phyloP scores from a whole-genome alignment of 2,113 vertebrate species.

The Cyphomyrus discorhynchus region DNA sequence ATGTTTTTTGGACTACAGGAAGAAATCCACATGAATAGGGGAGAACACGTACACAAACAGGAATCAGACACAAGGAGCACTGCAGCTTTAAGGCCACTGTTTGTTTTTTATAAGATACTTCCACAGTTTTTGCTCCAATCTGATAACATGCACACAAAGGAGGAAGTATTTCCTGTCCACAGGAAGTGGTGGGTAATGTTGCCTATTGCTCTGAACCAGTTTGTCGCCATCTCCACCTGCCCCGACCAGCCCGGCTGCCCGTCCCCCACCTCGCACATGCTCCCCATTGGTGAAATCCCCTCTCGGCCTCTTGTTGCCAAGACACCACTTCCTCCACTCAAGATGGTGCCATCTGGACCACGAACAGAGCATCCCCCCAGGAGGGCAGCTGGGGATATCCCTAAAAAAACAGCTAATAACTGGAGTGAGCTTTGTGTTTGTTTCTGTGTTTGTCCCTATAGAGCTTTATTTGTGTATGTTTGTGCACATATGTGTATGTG shows the following conservation, averaged over 20 bases:
- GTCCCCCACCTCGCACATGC: not conserved
- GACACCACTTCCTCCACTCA: not conserved
- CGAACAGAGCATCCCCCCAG: not conserved
- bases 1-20: not conserved
- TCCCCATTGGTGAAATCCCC: not conserved
- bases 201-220: not conserved
- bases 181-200: not conserved
- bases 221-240: not conserved
- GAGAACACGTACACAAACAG: not conserved
- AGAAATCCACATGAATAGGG: not conserved
- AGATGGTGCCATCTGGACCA: conserved; percentile 8
- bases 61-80: not conserved
- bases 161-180: not conserved
- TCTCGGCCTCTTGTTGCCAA: not conserved
- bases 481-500: conserved; percentile 15
- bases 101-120: not conserved
- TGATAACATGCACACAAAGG: not conserved
- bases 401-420: not conserved
- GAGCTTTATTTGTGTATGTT: not conserved
- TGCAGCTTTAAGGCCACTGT: not conserved
- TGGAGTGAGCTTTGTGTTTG: not conserved
- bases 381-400: not conserved
- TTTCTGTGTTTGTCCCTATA: not conserved
- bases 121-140: not conserved
- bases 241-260: not conserved